Evolutionary conservation across 2,113 vertebrate genomes (phyloP).

Genomic region (Notarius lentiginosus): DNA sequence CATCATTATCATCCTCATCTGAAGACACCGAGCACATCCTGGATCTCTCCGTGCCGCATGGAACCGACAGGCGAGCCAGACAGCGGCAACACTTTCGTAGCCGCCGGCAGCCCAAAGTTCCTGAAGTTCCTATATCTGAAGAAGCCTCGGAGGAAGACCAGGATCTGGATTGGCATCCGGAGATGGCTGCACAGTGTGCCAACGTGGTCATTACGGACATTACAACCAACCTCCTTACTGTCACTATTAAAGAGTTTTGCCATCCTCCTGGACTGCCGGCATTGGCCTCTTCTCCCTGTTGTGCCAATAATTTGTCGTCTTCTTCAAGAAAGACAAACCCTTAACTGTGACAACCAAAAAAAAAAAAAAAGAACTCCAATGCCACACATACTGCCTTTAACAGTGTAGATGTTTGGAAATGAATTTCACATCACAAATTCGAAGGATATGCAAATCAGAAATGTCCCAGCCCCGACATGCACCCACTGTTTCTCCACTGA

Average conservation of each 20-base stretch:
- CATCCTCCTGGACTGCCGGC: slow-evolving; percentile 77
- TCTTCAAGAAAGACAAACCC: slow-evolving; percentile 36
- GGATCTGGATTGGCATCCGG: slow-evolving; percentile 87
- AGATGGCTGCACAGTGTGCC: slow-evolving; percentile 92
- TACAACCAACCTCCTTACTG: slow-evolving; percentile 96
- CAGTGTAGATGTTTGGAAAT: slow-evolving; percentile 2
- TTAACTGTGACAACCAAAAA: slow-evolving; percentile 39
- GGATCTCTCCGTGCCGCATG: slow-evolving; percentile 54
- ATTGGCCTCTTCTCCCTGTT: slow-evolving; percentile 30
- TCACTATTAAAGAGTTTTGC: slow-evolving; percentile 99
- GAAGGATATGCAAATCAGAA: not conserved
- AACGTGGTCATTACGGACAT: slow-evolving; percentile 97
- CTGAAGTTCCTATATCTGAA: slow-evolving; percentile 41
- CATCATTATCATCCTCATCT: slow-evolving; percentile 80
- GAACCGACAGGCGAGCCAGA: slow-evolving; percentile 25
- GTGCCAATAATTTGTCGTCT: slow-evolving; percentile 30
- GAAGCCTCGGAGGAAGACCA: slow-evolving; percentile 68
- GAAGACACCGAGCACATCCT: slow-evolving; percentile 54
- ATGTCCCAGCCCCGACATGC: not conserved
- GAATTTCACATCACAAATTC: not conserved
- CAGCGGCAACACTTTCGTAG: slow-evolving; percentile 35
- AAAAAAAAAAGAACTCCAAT: slow-evolving; percentile 18
- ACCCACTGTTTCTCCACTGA: not conserved
- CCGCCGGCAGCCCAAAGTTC: slow-evolving; percentile 44
- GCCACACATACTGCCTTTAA: slow-evolving; percentile 25